Evolutionary conservation across 2,113 vertebrate species (phyloP), one percentile per base, ranked within the genome.

Genomic region (Oncorhynchus clarkii): DNA sequence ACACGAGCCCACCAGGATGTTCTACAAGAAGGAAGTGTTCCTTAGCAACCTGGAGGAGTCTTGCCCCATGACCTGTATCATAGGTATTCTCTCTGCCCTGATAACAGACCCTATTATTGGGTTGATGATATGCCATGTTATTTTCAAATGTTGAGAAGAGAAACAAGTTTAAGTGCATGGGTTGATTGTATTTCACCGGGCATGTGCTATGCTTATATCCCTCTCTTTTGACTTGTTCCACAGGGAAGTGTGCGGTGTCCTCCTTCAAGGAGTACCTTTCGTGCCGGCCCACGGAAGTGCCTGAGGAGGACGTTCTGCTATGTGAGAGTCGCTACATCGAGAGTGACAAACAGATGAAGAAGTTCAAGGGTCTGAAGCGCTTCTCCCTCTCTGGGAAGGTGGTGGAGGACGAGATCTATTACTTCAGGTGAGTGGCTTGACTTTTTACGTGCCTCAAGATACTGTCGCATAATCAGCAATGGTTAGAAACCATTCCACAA

Each of bases 321-420:
- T 99, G 98, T 71, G 98, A 99, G 92, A 99, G 98, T 78, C 98
- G 98, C 85, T 99, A 99, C 92, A 99, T 99, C 0, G 98, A 99
- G 81, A 98, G 95, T 0, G 98, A 99, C 90, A 98, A 97, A 79
- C 97, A 98, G 72, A 99, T 99, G 97, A 99, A 99, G 92, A 98
- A 97, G 78, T 99, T 99, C 80, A 99, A 99, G 85, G 98, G 98
- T 26, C 89, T 99, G 22, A 99, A 99, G 89, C 96, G 98, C 73
- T 99, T 99, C 89, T 98, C 97, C 16, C 93, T 98, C 9, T 99
- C 97, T 78, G 97, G 94, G 4, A 99, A 99, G 94, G 97, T 99
- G 78, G 94, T 99, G 74, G 98, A 99, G 87, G 98, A 99, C 81
- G 97, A 99, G 91, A 96, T 96, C 86, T 99, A 99, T 85, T 99